phyloP scores from a whole-genome alignment of 2,888 invertebrate species.

The Calliscelio sp. region DNA sequence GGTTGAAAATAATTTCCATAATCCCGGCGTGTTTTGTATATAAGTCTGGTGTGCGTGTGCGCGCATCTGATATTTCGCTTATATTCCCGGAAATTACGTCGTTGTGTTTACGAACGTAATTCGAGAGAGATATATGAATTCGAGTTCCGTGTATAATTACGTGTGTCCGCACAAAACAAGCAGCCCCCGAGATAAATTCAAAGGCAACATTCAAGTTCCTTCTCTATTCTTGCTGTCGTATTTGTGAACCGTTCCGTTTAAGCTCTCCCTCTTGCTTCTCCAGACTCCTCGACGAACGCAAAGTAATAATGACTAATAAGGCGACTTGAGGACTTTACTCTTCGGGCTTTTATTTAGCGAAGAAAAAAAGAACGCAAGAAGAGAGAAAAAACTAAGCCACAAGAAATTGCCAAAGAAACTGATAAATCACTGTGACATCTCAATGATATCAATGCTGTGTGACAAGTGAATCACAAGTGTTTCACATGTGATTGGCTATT shows the following conservation, averaged over 20 bases:
- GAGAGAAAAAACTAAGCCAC: background rate
- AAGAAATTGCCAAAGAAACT: too few relatives aligned
- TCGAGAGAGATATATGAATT: constrained; percentile 62
- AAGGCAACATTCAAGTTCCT: constrained; percentile 82
- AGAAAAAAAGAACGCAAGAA: constrained; percentile 31
- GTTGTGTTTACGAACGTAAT: constrained; percentile 63
- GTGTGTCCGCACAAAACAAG: constrained; percentile 78
- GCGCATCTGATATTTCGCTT: constrained; percentile 60
- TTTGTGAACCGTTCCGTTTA: constrained; percentile 82
- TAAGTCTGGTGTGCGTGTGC: constrained; percentile 19
- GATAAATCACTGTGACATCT: too few relatives aligned
- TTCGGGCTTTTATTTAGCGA: constrained; percentile 56
- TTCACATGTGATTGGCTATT: too few relatives aligned
- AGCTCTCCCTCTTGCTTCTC: constrained; percentile 61
- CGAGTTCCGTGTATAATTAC: constrained; percentile 70
- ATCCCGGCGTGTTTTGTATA: constrained; percentile 32
- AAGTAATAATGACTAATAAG: constrained; percentile 75
- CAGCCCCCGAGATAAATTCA: constrained; percentile 80
- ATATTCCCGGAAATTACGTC: constrained; percentile 65
- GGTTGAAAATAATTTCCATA: constrained; percentile 63
- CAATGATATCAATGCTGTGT: too few relatives aligned
- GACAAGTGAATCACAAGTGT: too few relatives aligned
- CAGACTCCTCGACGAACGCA: constrained; percentile 58
- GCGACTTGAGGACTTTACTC: constrained; percentile 68
- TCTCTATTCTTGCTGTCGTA: constrained; percentile 82